Evolutionary conservation across 1,140 invertebrate species (phyloP).

Genomic region (Heliconius nattereri): DNA sequence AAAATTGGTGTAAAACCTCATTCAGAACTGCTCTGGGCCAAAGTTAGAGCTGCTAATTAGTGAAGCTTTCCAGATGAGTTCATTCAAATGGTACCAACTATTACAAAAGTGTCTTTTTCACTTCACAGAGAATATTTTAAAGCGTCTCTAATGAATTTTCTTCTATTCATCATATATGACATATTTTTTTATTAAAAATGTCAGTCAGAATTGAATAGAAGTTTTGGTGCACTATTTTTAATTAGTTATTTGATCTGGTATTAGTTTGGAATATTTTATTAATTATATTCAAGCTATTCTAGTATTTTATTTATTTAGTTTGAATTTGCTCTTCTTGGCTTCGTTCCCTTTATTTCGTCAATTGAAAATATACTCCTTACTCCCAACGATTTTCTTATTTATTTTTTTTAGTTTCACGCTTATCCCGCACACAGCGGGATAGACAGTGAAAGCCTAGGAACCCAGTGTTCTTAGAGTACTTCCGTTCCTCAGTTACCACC

Average conservation of each 20-base stretch:
- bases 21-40: neutral
- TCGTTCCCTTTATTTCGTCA: no score
- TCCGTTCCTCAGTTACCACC: no score
- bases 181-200: neutral
- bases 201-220: neutral
- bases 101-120: slow-evolving; percentile 13
- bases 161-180: slow-evolving; percentile 2
- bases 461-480: no score
- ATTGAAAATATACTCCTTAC: no score
- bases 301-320: no score
- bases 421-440: no score
- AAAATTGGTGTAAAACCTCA: slow-evolving; percentile 4
- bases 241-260: neutral
- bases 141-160: slow-evolving; percentile 14
- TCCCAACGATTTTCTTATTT: no score
- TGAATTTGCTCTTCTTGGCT: no score
- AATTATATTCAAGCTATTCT: no score
- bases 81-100: neutral
- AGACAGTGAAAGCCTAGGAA: no score
- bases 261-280: neutral
- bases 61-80: neutral
- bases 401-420: no score
- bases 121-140: slow-evolving; percentile 8
- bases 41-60: slow-evolving; percentile 8
- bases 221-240: neutral